Evolutionary conservation across 1,140 invertebrate genomes (phyloP), one percentile per base, ranked within the genome.

Genomic region (Lepidurus arcticus): DNA sequence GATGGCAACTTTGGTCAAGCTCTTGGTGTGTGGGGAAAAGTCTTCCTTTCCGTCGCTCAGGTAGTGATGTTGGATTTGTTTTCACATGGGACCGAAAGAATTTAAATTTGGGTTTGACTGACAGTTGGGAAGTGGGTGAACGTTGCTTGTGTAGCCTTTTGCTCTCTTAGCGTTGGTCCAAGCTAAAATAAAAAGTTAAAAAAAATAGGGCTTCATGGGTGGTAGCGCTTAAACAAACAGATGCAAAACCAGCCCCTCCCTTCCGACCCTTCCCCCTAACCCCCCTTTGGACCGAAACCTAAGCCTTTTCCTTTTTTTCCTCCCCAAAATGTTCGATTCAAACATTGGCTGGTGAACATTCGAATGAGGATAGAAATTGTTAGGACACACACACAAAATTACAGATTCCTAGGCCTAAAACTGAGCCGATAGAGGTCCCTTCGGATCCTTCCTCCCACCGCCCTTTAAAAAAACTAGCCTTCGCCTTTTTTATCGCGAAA

Each of bases 91-190:
- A 7, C 53, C 16, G 6, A 65, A 65, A 65, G 53, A 65, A 65
- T 65, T 21, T 65, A 65, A 65, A 65, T 65, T 9, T 65, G 53
- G 53, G 53, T 13, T 34, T 65, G 53, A 65, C 53, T 65, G 53
- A 65, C 53, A 65, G 53, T 65, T 65, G 53, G 53, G 53, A 65
- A 21, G 53, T 9, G 53, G 53, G 53, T 65, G 21, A 65, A 65
- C 53, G 53, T 65, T 65, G 53, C 53, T 65, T 65, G n/a, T 21
- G 53, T 65, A 65, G 53, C 53, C 53, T 65, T 65, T 65, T 65
- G 53, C 53, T 9, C 53, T 65, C 53, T 65, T 65, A 65, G 21
- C 16, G 53, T 65, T 21, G 8, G 16, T 21, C 21, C 21, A 4
- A 21, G 53, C 53, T n/a, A 65, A 34, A 34, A 34, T 34, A 34